These are phyloP conservation scores for Tretioscincus oriximinensis DNA, from an alignment of 2,113 vertebrate species.

Conservation along the genomic window DNA sequence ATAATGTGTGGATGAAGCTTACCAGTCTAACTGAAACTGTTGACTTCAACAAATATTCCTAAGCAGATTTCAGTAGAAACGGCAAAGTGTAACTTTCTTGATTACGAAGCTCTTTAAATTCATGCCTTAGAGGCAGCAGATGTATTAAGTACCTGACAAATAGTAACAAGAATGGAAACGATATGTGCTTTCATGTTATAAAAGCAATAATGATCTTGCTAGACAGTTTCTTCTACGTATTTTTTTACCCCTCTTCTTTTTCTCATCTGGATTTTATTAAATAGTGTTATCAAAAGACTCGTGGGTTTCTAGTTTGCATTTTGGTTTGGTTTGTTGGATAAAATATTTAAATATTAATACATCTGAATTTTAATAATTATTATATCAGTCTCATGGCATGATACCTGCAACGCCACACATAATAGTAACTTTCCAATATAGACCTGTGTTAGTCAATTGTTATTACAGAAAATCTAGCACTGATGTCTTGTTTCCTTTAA, in stretches of 20 bases:
- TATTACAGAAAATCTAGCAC: too few species aligned
- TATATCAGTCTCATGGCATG: background rate
- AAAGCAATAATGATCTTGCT: constrained; percentile 10
- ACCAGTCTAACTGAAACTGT: constrained; percentile 8
- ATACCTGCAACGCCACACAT: too few species aligned
- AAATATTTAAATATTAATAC: constrained; percentile 8
- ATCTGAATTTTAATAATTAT: background rate
- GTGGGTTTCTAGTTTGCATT: background rate
- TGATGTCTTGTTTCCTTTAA: too few species aligned
- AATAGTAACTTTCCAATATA: too few species aligned
- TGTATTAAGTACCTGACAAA: background rate
- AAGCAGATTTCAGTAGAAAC: constrained; percentile 3
- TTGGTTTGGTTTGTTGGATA: background rate
- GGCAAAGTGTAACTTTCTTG: fast-evolving
- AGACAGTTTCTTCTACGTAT: background rate
- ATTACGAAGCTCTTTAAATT: background rate
- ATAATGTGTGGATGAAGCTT: background rate
- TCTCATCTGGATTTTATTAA: constrained; percentile 5
- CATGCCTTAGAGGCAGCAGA: constrained; percentile 13
- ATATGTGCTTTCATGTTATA: background rate
- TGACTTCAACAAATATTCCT: background rate
- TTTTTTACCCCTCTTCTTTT: constrained; percentile 3
- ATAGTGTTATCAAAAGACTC: background rate
- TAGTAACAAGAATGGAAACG: constrained; percentile 10
- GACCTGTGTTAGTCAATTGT: too few species aligned